Conservation (phyloP, 1,140 invertebrate genomes). For the Stegodyphus dumicola region DNA sequence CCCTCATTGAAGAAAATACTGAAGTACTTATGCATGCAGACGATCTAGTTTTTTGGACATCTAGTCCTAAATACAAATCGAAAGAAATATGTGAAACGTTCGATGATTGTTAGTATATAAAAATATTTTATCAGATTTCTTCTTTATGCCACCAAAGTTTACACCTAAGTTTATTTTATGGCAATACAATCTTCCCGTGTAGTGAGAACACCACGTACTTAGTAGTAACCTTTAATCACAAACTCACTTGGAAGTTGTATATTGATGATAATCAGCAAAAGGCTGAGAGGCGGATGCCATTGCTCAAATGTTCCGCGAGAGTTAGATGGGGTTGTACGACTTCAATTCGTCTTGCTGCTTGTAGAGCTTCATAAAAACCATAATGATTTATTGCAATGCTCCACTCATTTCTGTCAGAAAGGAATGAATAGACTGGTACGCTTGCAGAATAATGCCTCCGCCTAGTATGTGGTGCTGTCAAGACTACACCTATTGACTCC, state of each 20-base stretch:
- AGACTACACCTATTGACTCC: too few relatives aligned
- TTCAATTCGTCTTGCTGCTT: background rate
- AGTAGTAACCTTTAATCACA: background rate
- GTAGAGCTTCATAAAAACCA: conserved; percentile 14
- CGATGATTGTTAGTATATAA: conserved; percentile 7
- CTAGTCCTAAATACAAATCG: background rate
- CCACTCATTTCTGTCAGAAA: background rate
- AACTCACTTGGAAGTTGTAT: conserved; percentile 7
- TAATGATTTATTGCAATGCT: conserved; percentile 4
- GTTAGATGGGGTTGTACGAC: conserved; percentile 10
- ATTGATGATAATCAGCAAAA: conserved; percentile 12
- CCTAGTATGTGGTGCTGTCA: too few relatives aligned
- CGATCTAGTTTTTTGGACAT: conserved; percentile 5
- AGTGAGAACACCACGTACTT: background rate
- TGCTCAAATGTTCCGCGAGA: background rate
- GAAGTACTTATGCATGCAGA: background rate
- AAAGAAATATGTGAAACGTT: background rate
- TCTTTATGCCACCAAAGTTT: background rate
- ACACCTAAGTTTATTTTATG: background rate
- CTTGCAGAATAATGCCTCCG: background rate
- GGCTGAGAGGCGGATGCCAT: background rate
- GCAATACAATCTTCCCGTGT: background rate
- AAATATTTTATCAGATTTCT: conserved; percentile 15
- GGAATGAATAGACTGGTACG: background rate
- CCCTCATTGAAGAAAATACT: background rate